Base-by-base conservation (phyloP, 2,888 invertebrate species). In the Platycnemis pennipes region DNA sequence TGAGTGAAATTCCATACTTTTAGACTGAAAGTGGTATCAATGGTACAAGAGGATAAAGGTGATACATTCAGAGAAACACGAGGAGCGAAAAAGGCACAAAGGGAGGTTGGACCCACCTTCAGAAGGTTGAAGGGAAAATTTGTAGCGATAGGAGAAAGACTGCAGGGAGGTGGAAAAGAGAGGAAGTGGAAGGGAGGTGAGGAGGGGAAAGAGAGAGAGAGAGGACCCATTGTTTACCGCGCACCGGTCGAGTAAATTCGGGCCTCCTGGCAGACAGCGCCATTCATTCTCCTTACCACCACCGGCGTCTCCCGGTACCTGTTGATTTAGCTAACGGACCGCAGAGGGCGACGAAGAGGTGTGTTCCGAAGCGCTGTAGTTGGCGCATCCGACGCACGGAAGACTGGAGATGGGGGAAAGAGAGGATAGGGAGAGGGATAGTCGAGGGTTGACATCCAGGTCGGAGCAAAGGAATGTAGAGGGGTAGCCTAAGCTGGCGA, bases 291-390 rank as follows among this genome's bases (percentile, higher is more conserved):
- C 44, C 91, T 91, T 63, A 91, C 91, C 91, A 91, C 91, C 91
- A 37, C 91, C 91, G 91, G 56, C 91, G 91, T 69, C 91, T 91
- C 91, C 44, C 37, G 69, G 91, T 91, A 91, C 91, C 91, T 91
- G 91, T 91, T 91, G 91, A 91, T 91, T 91, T 91, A 91, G 91
- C 91, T 91, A 91, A 91, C 91, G 91, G 91, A 91, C 91, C 91
- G 91, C 91, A 91, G 91, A 91, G 91, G 91, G 42, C 91, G 91
- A 63, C 53, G 89, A 42, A 63, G 63, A 63, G 63, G 56, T 56
- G 42, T 91, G 63, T 63, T 63, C 77, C 11, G 37, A 63, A 77
- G 77, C 11, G 37, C 13, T 77, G 77, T 77, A 77, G 77, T 77
- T 77, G 77, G 77, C 77, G 77, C 77, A 77, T 77, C 77, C 31